phyloP scores from a whole-genome alignment of 2,113 vertebrate species.

The Nymphicus hollandicus region DNA sequence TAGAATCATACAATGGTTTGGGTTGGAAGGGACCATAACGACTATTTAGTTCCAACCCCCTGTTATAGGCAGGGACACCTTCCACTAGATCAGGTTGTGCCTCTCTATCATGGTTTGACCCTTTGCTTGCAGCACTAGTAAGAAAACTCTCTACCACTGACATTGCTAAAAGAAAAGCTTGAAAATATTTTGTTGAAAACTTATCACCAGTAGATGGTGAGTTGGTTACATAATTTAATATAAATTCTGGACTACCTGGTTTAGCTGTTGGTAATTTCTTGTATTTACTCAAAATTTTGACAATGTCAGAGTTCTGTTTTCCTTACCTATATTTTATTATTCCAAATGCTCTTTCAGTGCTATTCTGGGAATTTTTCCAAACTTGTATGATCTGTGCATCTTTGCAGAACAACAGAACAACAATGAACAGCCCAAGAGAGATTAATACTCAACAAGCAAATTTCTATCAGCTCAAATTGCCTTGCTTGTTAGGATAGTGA shows the following conservation, averaged over 20 bases:
- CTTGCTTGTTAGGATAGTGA: neutral
- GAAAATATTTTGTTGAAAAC: neutral
- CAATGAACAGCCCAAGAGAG: neutral
- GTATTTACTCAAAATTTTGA: neutral
- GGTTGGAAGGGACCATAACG: neutral
- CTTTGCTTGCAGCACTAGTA: neutral
- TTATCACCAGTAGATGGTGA: neutral
- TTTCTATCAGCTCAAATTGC: neutral
- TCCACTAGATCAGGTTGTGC: neutral
- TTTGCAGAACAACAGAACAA: neutral
- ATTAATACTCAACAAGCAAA: neutral
- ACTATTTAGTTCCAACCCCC: neutral
- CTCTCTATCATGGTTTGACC: neutral
- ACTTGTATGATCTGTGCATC: neutral
- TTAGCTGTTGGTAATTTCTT: neutral
- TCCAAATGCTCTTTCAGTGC: neutral
- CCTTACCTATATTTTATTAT: neutral
- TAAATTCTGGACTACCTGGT: neutral
- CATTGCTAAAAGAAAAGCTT: neutral
- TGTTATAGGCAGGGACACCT: neutral
- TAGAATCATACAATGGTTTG: neutral
- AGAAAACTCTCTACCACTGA: neutral
- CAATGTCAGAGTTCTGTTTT: neutral
- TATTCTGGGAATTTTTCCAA: constrained; percentile 21
- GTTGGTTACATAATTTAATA: neutral